Evolutionary conservation across 2,888 invertebrate genomes (phyloP), one percentile per base, ranked within the genome.

Genomic region (Archips xylosteana): DNA sequence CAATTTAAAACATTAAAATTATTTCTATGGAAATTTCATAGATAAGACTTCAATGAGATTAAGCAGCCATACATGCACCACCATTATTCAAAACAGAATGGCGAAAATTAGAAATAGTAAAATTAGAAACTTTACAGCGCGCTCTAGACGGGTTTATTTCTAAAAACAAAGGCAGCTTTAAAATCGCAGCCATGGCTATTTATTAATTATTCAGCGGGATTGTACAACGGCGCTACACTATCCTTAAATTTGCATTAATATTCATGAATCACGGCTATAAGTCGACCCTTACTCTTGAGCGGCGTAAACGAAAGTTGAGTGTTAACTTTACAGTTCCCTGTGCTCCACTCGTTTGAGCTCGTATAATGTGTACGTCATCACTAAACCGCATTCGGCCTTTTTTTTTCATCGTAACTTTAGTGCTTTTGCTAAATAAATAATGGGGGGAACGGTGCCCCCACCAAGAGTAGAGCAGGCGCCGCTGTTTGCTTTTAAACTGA

Each of bases 171-270:
- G 23, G 64, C 3, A 13, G 42, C 62, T 57, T 72, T 39, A 59
- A 63, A 73, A 60, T 73, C 64, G 68, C 69, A 15, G 51, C 49
- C 69, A 59, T 45, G 62, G 39, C 67, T 63, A 68, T 34, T 54
- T 45, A 64, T 83, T 85, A 85, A 87, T 86, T 87, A 89, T 90
- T 74, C 64, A 69, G 51, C 61, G 36, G 61, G 62, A 68, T 87
- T 87, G 85, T 83, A 83, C 82, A 86, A 84, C 82, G 85, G 79
- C 82, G 85, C 83, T 84, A 84, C 85, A 89, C 87, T 87, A 89
- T 88, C 85, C 86, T 87, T 83, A 88, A 88, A 90, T 88, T 87
- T 83, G 80, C 85, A 85, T 90, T 86, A 89, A 91, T 91, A 91
- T 91, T 91, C 89, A 91, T 90, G 87, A 85, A 84, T 81, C 83